Evolutionary conservation across 2,888 invertebrate species (phyloP), one percentile per base, ranked within the genome.

Genomic region (Netelia virgata): DNA sequence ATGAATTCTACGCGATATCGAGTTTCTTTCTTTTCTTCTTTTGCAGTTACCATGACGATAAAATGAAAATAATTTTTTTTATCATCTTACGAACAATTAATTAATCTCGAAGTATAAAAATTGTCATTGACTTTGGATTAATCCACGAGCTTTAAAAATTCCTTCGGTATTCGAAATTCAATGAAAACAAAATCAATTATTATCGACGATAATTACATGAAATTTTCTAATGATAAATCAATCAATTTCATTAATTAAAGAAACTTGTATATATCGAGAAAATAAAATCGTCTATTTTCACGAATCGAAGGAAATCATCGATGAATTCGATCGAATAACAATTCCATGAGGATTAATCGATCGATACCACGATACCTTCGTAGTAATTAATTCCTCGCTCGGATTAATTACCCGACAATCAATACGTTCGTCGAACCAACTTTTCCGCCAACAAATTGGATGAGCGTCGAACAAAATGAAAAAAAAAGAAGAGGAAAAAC

Each of bases 41-140:
- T 85, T 64, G 20, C 57, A 75, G 50, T 59, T 72, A 77, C 82
- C 82, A 81, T 82, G 81, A 76, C 75, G 70, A 80, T 77, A 47
- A 47, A 10, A 47, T 47, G 10, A 47, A 1, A 47, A 47, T 47
- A 11, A 14, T 47, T 14, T 10, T 10, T 47, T 47, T 10, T 1
- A 47, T 47, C 10, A 11, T 14, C 16, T 36, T 18, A 50, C 3
- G 11, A 50, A 59, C 43, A 73, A 70, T 75, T 70, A 80, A 76
- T 55, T 41, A 43, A 50, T 20, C 53, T 43, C 16, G 11, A 47
- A 47, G 14, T 10, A 36, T 43, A 77, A 53, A 47, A 76, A 47
- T 28, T 28, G 1, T 28, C 3, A 28, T 28, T 5, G 28, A 28
- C 5, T 28, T 28, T 5, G 28, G 3, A 28, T 28, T 28, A 28